Conservation (phyloP, 2,797 vertebrate genomes). For the Paedocypris micromegethes region DNA sequence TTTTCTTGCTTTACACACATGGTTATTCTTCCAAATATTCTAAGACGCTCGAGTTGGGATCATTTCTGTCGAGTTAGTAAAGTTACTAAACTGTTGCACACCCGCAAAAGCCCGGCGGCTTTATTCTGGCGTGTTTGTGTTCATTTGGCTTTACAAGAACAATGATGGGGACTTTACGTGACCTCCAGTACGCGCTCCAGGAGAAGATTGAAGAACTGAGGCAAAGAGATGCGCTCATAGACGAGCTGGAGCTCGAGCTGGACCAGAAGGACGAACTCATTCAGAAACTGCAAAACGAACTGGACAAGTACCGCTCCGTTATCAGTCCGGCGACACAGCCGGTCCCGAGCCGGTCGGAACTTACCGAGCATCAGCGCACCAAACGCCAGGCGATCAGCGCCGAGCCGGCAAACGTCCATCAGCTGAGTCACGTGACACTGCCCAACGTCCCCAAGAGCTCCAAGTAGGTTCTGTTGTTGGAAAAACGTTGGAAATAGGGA, state of each 20-base stretch:
- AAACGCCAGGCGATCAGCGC: slow-evolving; percentile 94
- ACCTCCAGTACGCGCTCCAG: slow-evolving; percentile 93
- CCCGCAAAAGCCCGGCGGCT: neutral
- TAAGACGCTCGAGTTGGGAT: neutral
- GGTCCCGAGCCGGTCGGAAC: slow-evolving; percentile 75
- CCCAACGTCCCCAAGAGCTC: slow-evolving; percentile 91
- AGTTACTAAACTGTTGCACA: slow-evolving; percentile 14
- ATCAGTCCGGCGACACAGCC: slow-evolving; percentile 89
- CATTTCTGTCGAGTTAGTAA: neutral
- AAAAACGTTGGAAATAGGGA: neutral
- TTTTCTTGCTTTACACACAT: neutral
- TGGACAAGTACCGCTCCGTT: slow-evolving; percentile 95
- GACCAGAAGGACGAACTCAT: slow-evolving; percentile 97
- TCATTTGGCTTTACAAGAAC: neutral
- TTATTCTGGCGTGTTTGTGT: neutral
- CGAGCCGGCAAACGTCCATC: slow-evolving; percentile 87
- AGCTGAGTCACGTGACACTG: slow-evolving; percentile 91
- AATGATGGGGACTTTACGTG: slow-evolving; percentile 87
- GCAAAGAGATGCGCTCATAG: slow-evolving; percentile 91
- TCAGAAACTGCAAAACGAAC: slow-evolving; percentile 90
- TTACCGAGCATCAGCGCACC: slow-evolving; percentile 86
- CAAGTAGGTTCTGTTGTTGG: slow-evolving; percentile 75
- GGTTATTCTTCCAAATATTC: neutral
- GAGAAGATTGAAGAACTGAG: slow-evolving; percentile 96
- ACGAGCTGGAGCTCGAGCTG: slow-evolving; percentile 93